Percentiles rank a stretch among this genome's conserved stretches.
Conservation (phyloP, 2,113 vertebrate species). For the Macquaria australasica region DNA sequence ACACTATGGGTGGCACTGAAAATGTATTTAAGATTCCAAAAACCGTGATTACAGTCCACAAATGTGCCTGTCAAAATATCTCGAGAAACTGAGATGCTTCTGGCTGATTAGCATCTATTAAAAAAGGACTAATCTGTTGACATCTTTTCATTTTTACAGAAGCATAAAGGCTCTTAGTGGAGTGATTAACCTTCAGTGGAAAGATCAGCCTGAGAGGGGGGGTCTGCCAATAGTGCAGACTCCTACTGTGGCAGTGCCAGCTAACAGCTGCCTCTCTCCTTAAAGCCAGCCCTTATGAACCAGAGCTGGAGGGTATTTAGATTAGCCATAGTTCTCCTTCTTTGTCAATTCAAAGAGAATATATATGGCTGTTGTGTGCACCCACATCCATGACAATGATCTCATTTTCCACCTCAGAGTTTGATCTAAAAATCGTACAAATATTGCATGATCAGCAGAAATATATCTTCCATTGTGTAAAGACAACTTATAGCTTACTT, state of each 20-base stretch:
- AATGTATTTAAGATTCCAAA: slow-evolving; percentile 2
- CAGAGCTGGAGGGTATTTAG: slow-evolving; percentile 30
- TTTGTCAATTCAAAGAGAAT: neutral
- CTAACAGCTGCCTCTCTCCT: slow-evolving; percentile 69
- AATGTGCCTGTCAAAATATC: slow-evolving; percentile 31
- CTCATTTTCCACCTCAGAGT: neutral
- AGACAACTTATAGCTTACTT: neutral
- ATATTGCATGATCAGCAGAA: neutral
- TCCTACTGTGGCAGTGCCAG: slow-evolving; percentile 70
- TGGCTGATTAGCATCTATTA: slow-evolving; percentile 46
- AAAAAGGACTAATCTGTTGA: slow-evolving; percentile 58
- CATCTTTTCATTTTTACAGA: slow-evolving; percentile 47
- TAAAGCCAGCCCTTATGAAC: slow-evolving; percentile 39
- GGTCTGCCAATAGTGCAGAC: slow-evolving; percentile 67
- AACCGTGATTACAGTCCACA: slow-evolving; percentile 14
- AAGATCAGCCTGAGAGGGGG: slow-evolving; percentile 80
- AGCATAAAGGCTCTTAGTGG: slow-evolving; percentile 59
- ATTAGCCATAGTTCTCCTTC: slow-evolving; percentile 9
- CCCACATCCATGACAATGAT: neutral
- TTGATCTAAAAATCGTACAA: neutral
- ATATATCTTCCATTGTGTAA: neutral
- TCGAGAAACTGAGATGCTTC: neutral
- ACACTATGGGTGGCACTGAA: neutral
- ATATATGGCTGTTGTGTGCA: neutral
- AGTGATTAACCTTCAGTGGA: slow-evolving; percentile 84